Base-by-base conservation (phyloP, 2,888 invertebrate species). In the Brachyptera putata region DNA sequence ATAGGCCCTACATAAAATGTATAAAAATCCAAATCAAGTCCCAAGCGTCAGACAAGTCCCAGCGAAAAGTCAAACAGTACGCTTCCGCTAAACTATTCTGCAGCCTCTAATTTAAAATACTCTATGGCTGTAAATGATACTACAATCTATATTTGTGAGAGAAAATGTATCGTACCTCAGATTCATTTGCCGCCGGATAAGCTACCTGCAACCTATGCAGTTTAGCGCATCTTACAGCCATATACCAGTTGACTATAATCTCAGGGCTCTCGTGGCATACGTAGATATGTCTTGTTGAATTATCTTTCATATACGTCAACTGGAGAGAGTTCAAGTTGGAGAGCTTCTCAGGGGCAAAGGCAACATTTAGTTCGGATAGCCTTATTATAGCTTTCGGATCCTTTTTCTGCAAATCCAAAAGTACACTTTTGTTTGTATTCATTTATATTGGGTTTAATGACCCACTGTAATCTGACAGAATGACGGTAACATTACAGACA, bases 181-280 rank as follows among this genome's bases (percentile, higher is more conserved):
- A 80, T 69, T 89, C 88, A 30, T 80, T 82, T 0, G 84, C 84
- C 7, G 86, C 85, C 0, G 93, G 93, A 74, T 89, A 91, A 21
- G 92, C 92, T 1, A 92, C 85, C 75, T 89, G 88, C 18, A 92
- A 77, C 16, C 90, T 79, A 69, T 91, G 90, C 50, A 93, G 76
- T 71, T 94, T 93, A 0, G 91, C 91, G 72, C 89, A 89, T 59
- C 94, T 79, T 65, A 91, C 88, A 25, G 89, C 87, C 74, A 84
- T 83, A 73, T 87, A 90, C 93, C 93, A 94, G 73, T 89, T 89
- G 39, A 85, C 88, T 62, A 92, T 89, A 53, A 87, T 85, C 77
- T 92, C 90, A 1, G 91, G 84, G 67, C 89, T 89, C 67, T 92
- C 89, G 66, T 92, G 89, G 72, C 91, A 90, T 1, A 94, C 86